Base-by-base conservation (phyloP, 1,140 invertebrate species). In the Tetramorium parvispinum region DNA sequence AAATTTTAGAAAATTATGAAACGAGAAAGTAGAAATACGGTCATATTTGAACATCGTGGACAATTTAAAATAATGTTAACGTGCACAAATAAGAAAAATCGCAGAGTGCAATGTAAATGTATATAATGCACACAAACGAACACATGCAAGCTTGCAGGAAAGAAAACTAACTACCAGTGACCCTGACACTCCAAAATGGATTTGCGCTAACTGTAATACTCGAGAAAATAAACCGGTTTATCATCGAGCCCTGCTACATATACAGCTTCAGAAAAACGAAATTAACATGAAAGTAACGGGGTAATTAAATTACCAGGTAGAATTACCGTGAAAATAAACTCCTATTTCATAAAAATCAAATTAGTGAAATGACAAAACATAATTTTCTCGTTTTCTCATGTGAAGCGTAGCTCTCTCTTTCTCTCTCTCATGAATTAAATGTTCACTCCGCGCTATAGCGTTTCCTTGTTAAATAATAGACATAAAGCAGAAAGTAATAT, bases 201-300 rank as follows among this genome's bases (percentile, higher is more conserved):
- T 75, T 75, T 57, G 61, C 63, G 13, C 49, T 53, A 37, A 7
- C 40, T 43, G 79, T 59, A 85, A 85, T 86, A 53, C 78, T 86
- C 85, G 75, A 85, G 85, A 91, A 89, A 86, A 91, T 89, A 91
- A 87, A 81, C 75, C 32, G 49, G 57, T 90, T 90, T 91, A 90
- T 83, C 88, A 66, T 59, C 27, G 37, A 57, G 70, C 57, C 40
- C 27, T 59, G 27, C 8, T 75, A n/a, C 37, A 37, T 63, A 11
- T 16, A 11, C 11, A 27, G 11, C 4, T 18, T 24, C 27, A 55
- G 37, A 49, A 27, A 27, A n/a, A 61, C 3, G 21, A 63, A 85
- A 18, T 8, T 55, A 18, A 43, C 46, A 5, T 6, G 7, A 49
- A 37, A 59, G 21, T 24, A 49, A 18, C 2, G 4, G 5, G 16